These are phyloP conservation scores for Glaucomys volans DNA, from an alignment of 2,113 vertebrate species.

Conservation along the genomic window DNA sequence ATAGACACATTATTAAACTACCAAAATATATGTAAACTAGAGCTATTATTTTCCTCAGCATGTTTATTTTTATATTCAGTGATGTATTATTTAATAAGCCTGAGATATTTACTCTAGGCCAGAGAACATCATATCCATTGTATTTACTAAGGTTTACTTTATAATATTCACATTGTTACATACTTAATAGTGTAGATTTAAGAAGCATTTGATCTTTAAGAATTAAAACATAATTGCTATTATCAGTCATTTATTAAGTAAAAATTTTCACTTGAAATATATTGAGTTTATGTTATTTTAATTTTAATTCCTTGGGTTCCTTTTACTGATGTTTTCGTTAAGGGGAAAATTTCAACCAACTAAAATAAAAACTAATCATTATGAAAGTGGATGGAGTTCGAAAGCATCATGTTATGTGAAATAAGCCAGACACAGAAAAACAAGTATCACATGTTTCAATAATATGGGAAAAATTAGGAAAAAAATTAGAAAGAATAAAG, in stretches of 20 bases:
- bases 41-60: not conserved
- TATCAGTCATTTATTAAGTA: not conserved
- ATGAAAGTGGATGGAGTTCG: not conserved
- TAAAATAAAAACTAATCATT: not conserved
- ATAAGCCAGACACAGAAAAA: not conserved
- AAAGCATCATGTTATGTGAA: not conserved
- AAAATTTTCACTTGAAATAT: not conserved
- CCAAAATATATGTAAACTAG: not conserved
- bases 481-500: not conserved
- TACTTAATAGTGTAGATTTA: slow-evolving; percentile 44
- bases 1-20: not conserved
- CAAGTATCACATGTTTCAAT: not conserved
- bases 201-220: not conserved
- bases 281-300: not conserved
- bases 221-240: not conserved
- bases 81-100: not conserved
- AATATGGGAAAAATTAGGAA: not conserved
- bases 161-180: not conserved
- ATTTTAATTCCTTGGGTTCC: not conserved
- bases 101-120: not conserved
- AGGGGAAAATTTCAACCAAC: not conserved
- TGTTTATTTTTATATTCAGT: slow-evolving; percentile 19
- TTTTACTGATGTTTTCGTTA: slow-evolving; percentile 7
- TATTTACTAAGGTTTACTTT: not conserved
- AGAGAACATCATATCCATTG: not conserved